These are phyloP conservation scores for Sebastes reedi DNA, from an alignment of 2,797 vertebrate genomes.

Conservation along the genomic window DNA sequence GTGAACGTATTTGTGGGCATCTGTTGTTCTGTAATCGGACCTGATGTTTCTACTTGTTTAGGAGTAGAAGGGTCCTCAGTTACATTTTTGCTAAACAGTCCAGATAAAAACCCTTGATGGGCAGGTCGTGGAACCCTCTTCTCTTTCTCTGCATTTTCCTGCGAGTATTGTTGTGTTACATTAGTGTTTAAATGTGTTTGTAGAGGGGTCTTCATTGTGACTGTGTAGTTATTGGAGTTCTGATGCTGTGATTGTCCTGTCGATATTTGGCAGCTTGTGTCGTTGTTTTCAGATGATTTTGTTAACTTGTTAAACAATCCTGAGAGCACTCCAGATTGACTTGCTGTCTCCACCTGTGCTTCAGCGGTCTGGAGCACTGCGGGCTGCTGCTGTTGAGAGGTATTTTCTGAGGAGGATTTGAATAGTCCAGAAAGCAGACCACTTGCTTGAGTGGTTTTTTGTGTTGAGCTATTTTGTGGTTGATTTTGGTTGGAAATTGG, in stretches of 20 bases:
- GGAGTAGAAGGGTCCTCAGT: conserved; percentile 68
- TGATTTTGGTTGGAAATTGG: conserved; percentile 37
- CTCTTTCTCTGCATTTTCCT: conserved; percentile 68
- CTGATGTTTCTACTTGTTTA: conserved; percentile 57
- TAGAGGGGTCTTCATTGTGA: conserved; percentile 23
- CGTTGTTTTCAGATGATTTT: conserved; percentile 65
- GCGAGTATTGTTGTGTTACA: conserved; percentile 32
- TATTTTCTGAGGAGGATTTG: conserved; percentile 73
- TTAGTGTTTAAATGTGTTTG: conserved; percentile 43
- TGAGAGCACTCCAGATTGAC: conserved; percentile 71
- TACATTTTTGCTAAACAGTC: conserved; percentile 81
- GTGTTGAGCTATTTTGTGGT: conserved; percentile 40
- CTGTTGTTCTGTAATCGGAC: conserved; percentile 35
- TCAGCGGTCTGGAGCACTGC: conserved; percentile 23
- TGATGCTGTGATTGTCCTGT: conserved; percentile 39
- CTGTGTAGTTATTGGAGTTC: conserved; percentile 11
- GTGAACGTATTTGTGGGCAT: conserved; percentile 13
- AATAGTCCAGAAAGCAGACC: conserved; percentile 82
- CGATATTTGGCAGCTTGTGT: conserved; percentile 49
- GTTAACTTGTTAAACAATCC: conserved; percentile 78
- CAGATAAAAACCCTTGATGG: conserved; percentile 83
- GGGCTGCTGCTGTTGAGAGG: conserved; percentile 47
- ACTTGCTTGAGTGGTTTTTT: conserved; percentile 53
- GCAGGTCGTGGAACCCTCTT: conserved; percentile 52
- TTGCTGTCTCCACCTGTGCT: conserved; percentile 37